phyloP scores from a whole-genome alignment of 2,888 invertebrate genomes.

The Mythimna loreyi region DNA sequence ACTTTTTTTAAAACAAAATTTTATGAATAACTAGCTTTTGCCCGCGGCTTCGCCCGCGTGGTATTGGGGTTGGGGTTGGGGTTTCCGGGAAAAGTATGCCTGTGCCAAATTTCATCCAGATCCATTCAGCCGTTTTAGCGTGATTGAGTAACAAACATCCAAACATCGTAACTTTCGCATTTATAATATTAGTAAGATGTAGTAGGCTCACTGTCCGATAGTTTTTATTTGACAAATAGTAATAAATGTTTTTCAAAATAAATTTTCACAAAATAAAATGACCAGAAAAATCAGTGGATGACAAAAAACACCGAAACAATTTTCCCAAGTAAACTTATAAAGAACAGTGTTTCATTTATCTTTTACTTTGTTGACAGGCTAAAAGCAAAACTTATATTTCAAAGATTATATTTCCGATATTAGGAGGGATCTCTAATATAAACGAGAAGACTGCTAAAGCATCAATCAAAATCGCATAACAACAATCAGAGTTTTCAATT shows the following conservation, averaged over 20 bases:
- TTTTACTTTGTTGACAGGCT: conserved; percentile 33
- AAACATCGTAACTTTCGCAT: too few species aligned
- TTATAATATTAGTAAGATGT: too few species aligned
- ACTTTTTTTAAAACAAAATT: too few species aligned
- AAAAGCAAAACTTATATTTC: conserved; percentile 47
- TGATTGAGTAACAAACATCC: too few species aligned
- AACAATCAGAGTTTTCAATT: conserved; percentile 19
- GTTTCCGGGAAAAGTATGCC: too few species aligned
- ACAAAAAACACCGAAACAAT: neutral
- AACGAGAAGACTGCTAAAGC: conserved; percentile 22
- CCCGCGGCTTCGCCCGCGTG: too few species aligned
- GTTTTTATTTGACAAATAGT: neutral
- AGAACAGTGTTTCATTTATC: conserved; percentile 28
- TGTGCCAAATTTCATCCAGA: too few species aligned
- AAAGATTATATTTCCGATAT: conserved; percentile 33
- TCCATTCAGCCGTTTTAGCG: too few species aligned
- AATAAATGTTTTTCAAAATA: too few species aligned
- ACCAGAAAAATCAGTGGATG: neutral
- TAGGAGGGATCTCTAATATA: conserved; percentile 17
- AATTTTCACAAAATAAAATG: neutral
- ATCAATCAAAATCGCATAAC: conserved; percentile 46
- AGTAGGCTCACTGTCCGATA: neutral
- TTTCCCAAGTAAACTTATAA: neutral
- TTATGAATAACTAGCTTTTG: too few species aligned
- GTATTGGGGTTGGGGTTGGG: too few species aligned